Conservation (phyloP, 1,140 invertebrate genomes). For the Drosophila azteca region DNA sequence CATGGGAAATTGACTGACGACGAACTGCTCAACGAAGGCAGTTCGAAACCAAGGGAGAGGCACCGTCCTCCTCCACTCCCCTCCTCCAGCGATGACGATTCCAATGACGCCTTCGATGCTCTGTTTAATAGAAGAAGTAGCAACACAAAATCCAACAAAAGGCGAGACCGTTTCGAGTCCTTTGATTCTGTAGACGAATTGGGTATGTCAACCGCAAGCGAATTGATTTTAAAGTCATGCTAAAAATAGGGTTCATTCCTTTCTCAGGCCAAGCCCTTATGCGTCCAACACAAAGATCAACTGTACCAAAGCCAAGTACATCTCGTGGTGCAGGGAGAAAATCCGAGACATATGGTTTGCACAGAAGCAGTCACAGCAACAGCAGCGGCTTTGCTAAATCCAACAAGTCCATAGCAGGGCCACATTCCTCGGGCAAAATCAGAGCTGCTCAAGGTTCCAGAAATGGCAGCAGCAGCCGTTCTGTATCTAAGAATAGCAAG, state of each 20-base stretch:
- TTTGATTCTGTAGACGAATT: conserved; percentile 64
- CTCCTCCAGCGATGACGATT: conserved; percentile 56
- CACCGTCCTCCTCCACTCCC: conserved; percentile 14
- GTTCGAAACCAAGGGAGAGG: conserved; percentile 24
- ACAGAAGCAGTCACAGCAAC: conserved; percentile 17
- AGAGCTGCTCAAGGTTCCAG: background rate
- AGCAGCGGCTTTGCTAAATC: background rate
- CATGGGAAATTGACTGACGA: conserved; percentile 59
- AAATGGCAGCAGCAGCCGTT: conserved; percentile 34
- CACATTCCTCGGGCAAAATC: conserved; percentile 8
- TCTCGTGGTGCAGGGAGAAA: conserved; percentile 25
- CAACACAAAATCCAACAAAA: conserved; percentile 20
- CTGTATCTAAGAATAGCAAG: conserved; percentile 30
- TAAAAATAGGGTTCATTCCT: background rate
- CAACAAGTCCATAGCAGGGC: background rate
- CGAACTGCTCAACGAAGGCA: conserved; percentile 44
- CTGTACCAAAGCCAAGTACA: conserved; percentile 27
- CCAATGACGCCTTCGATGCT: conserved; percentile 57
- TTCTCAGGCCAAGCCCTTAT: conserved; percentile 52
- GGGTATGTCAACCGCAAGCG: conserved; percentile 19
- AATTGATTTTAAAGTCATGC: too few relatives aligned
- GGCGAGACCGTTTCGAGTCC: conserved; percentile 50
- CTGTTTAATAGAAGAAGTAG: conserved; percentile 39
- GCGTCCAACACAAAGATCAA: conserved; percentile 31
- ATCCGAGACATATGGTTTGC: background rate